These are phyloP conservation scores for Petrocephalus schoutedeni DNA, from an alignment of 2,797 vertebrate genomes.

Conservation along the genomic window DNA sequence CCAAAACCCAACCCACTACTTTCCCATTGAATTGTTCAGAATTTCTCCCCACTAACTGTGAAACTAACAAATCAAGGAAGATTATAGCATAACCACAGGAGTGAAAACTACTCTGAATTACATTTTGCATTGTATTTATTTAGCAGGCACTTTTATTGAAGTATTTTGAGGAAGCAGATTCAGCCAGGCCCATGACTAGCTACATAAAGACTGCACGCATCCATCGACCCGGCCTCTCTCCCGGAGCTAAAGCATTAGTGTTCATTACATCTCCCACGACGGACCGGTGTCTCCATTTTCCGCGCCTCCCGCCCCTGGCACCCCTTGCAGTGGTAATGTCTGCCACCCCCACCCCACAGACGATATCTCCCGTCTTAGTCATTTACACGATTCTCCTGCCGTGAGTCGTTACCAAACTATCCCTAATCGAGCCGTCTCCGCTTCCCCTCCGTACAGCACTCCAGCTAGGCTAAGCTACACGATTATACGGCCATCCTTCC, in stretches of 20 bases:
- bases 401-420: not conserved
- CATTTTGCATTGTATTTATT: not conserved
- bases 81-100: not conserved
- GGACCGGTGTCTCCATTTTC: not conserved
- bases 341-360: not conserved
- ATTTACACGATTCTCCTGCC: not conserved
- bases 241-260: not conserved
- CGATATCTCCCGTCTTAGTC: not conserved
- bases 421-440: not conserved
- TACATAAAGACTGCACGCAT: no score
- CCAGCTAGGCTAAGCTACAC: not conserved
- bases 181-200: not conserved
- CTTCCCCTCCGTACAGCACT: not conserved
- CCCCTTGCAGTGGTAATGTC: not conserved
- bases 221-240: not conserved
- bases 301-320: not conserved
- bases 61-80: not conserved
- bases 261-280: not conserved
- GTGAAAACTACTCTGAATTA: not conserved
- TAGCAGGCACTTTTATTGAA: not conserved
- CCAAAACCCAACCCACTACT: not conserved
- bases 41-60: not conserved
- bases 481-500: not conserved
- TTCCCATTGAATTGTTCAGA: not conserved
- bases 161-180: not conserved